Base-by-base conservation (phyloP, 1,140 invertebrate species). In the Drosophila yakuba region DNA sequence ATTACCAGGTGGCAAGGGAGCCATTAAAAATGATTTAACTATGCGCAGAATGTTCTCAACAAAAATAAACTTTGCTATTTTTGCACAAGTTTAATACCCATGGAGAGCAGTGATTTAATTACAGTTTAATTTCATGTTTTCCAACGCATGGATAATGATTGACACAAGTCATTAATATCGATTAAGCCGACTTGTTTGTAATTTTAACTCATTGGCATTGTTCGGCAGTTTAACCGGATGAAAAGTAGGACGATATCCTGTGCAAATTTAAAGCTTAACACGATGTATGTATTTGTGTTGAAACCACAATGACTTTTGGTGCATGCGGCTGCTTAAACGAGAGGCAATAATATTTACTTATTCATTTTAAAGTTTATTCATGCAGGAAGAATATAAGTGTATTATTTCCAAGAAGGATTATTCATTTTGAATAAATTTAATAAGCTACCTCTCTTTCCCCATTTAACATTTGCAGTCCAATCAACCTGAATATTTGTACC, bases 1-100 rank as follows among this genome's bases (percentile, higher is more conserved):
- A 82, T 82, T 79, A 79, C 58, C 75, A 48, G 45, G 15, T 32
- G 58, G 68, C 44, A 20, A 38, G 14, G 23, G 12, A 28, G 36
- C 28, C 48, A 82, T 85, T 69, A 39, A 83, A 82, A 68, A 47
- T 78, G 54, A 81, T 81, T 74, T 58, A 68, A 64, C 57, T 51
- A 11, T 8, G 48, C 0, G 39, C 28, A 12, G 55, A 62, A 56
- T 38, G 25, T 32, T 28, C 17, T 57, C 44, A 78, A 50, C 44
- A 43, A 39, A 48, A 68, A 64, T 43, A 14, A 25, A 39, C 38
- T 5, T 4, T 5, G 2, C 15, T 15, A 15, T 48, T 14, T 23
- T 12, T 48, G 2, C 17, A 20, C 20, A 69, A 47, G 50, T 71
- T 43, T 36, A 17, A 39, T 56, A 35, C 17, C 35, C 35, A 32